Evolutionary conservation across 1,140 invertebrate genomes (phyloP), one percentile per base, ranked within the genome.

Genomic region (Globodera ellingtonae): DNA sequence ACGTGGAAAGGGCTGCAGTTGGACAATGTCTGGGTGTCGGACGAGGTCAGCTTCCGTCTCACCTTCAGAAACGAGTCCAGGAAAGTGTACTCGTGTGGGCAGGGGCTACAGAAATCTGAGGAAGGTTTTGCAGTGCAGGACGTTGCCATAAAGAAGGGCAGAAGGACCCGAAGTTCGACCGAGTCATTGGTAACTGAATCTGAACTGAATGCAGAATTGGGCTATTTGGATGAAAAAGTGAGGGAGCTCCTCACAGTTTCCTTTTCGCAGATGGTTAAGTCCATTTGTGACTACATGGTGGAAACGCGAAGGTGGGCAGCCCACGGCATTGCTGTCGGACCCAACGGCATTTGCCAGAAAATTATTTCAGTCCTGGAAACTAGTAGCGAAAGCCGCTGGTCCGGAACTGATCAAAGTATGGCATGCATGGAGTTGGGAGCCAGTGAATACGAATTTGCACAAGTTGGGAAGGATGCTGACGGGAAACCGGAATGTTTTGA

Each of bases 291-390:
- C 1, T 72, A 72, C 9, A 72, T 72, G 72, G 24, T 52, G 56
- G 72, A 72, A 47, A 72, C 72, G 56, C 35, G 72, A 46, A 48
- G 72, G 7, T 72, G 72, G 72, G 72, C 72, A 3, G 56, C 72
- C 6, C n/a, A 21, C 21, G 0, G 56, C 72, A n/a, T n/a, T 72
- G 18, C 8, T 72, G n/a, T 52, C 48, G 24, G 72, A 72, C 9
- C 72, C 72, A 13, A 72, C 72, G 8, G 46, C 48, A 4, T 72
- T 72, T 72, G 72, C 72, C 21, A 72, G 72, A 46, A 56, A 48
- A 10, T n/a, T 72, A 21, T 72, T 72, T 47, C 72, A 72, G 13
- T 48, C 48, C 18, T 44, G 56, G 0, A 72, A 72, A 10, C 72
- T 72, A 7, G 72, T 72, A 7, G 72, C 72, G n/a, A 72, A 72